Base-by-base conservation (phyloP, 2,113 vertebrate genomes). In the Pteruthius melanotis region DNA sequence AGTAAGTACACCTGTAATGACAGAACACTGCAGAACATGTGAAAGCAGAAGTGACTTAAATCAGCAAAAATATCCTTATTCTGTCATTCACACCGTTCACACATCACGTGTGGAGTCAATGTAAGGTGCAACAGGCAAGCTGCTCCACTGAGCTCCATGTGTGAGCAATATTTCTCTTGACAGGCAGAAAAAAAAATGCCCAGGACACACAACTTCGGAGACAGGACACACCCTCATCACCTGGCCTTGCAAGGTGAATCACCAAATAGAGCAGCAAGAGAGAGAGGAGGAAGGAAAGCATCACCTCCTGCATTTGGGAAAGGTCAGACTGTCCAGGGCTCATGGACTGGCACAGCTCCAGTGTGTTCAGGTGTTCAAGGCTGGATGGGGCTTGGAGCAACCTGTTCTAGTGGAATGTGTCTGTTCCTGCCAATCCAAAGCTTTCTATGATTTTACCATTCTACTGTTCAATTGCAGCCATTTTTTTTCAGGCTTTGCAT, bases 21-120 rank as follows among this genome's bases (percentile, higher is more conserved):
- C 33, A 66, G 49, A 79, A 59, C 23, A 9, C 65, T 12, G 39
- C 56, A 66, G 28, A 20, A 61, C 5, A 18, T 8, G 37, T n/a
- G 70, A 64, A 83, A 40, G 71, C 75, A 89, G 50, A 72, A 56
- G 49, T 14, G n/a, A 40, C 31, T 13, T 44, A 40, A 70, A 56
- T 45, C 63, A 50, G 63, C 28, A 74, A 77, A 83, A 77, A 30
- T 5, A 44, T 27, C 57, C 54, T 53, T 47, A 10, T 3, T 33
- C 47, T 30, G 49, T 33, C 44, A 10, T 17, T 76, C 83, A 26
- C 1, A 12, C 22, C n/a, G 24, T 6, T 71, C 14, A 81, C 13
- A 3, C 3, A 31, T 14, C 76, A 61, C 0, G 0, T 8, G 37
- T 30, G 35, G 8, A 44, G 28, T 9, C 69, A 40, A 3, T 10